A percentile compares a stretch with the other conserved stretches of the same genome.
These are phyloP conservation scores for Microtus californicus DNA, from an alignment of 2,797 vertebrate genomes.

Conservation along the genomic window DNA sequence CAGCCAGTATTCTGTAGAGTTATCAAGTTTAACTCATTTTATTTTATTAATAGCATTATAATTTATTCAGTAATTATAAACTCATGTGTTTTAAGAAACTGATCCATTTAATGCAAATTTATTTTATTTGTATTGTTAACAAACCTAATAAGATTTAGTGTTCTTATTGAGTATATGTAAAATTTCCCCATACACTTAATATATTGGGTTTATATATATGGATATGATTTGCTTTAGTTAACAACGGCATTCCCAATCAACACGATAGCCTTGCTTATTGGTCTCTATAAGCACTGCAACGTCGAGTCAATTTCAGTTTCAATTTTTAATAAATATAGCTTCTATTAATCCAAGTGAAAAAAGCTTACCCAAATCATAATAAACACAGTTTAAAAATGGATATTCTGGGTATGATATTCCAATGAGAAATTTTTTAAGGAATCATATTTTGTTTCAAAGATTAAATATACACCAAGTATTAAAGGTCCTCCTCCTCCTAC, in stretches of 20 bases:
- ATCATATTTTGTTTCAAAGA: constrained; percentile 12
- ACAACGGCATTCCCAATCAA: constrained; percentile 3
- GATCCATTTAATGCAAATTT: neutral
- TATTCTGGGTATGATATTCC: neutral
- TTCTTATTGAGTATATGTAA: constrained; percentile 7
- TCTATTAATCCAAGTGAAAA: neutral
- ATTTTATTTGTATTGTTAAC: neutral
- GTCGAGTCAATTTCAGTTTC: neutral
- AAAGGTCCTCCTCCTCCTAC: neutral
- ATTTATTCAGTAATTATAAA: neutral
- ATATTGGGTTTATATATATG: neutral
- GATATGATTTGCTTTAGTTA: neutral
- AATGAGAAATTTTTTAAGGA: constrained; percentile 1
- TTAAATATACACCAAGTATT: constrained; percentile 2
- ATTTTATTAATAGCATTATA: neutral
- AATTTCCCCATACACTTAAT: neutral
- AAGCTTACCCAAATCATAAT: constrained; percentile 16
- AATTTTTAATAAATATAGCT: constrained; percentile 38
- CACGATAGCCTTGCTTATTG: neutral
- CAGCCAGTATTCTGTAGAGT: neutral
- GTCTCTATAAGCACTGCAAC: neutral
- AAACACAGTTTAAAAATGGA: constrained; percentile 5
- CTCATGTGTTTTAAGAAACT: constrained; percentile 6
- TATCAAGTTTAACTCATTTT: constrained; percentile 3
- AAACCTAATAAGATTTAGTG: constrained; percentile 21